Percentiles rank a stretch among this genome's conserved stretches.
Conservation (phyloP, 2,888 invertebrate species). For the Agrochola lychnidis region DNA sequence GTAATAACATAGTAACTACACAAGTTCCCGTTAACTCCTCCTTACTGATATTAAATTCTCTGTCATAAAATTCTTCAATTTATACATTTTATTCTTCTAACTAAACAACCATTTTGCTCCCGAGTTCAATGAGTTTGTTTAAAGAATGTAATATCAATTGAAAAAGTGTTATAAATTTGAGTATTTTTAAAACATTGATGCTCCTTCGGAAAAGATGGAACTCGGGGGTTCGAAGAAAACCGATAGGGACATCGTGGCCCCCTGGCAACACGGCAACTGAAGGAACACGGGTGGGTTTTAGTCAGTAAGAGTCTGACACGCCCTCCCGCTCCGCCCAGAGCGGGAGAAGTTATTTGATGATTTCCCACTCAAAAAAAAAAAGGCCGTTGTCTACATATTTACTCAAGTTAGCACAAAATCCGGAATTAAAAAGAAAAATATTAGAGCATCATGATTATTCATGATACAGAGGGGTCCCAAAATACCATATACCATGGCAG, state of each 20-base stretch:
- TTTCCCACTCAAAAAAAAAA: no score
- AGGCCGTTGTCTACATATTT: conserved; percentile 15
- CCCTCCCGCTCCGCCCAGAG: no score
- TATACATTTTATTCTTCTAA: conserved; percentile 20
- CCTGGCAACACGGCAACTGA: no score
- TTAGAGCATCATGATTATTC: not conserved
- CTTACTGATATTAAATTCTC: conserved; percentile 48
- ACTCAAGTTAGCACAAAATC: conserved; percentile 8
- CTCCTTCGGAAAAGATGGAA: conserved; percentile 7
- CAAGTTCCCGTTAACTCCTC: conserved; percentile 64
- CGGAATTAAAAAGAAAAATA: not conserved
- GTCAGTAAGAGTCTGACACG: no score
- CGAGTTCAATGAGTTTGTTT: conserved; percentile 31
- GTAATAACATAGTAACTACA: conserved; percentile 54
- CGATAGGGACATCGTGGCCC: no score
- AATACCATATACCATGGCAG: not conserved
- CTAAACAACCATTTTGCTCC: conserved; percentile 16
- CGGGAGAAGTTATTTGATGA: no score
- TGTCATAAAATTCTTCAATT: conserved; percentile 34
- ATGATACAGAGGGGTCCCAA: not conserved
- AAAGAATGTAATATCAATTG: conserved; percentile 24
- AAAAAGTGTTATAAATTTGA: conserved; percentile 5
- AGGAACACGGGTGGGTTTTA: no score
- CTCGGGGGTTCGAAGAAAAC: no score
- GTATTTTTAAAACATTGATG: conserved; percentile 20